A percentile compares a stretch with the other conserved stretches of the same genome.
phyloP scores from a whole-genome alignment of 1,140 invertebrate species.

The Olivierus martensii region DNA sequence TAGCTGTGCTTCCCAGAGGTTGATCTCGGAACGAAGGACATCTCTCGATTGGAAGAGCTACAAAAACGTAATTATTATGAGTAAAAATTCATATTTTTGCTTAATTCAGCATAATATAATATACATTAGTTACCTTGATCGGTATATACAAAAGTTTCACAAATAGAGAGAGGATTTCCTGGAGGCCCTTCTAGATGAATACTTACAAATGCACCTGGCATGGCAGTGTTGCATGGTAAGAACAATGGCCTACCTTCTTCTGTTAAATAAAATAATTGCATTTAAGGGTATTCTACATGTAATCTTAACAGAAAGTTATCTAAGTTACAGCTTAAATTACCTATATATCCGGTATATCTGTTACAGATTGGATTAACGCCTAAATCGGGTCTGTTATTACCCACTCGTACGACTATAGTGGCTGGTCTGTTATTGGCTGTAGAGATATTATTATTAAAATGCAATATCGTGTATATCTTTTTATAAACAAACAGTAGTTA shows the following conservation, averaged over 20 bases:
- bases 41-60: constrained; percentile 76
- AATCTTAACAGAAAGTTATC: background rate
- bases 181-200: constrained; percentile 66
- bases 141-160: constrained; percentile 88
- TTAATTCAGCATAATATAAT: background rate
- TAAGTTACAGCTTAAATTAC: constrained; percentile 12
- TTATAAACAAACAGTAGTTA: background rate
- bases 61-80: background rate
- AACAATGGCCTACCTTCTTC: constrained; percentile 85
- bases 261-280: constrained; percentile 24
- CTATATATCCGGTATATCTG: constrained; percentile 42
- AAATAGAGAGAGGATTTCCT: constrained; percentile 66
- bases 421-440: constrained; percentile 43
- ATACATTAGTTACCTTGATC: constrained; percentile 48
- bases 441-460: constrained; percentile 5
- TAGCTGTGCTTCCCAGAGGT: constrained; percentile 76
- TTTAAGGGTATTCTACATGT: background rate
- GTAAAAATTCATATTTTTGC: background rate
- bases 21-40: constrained; percentile 86
- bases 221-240: constrained; percentile 82
- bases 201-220: constrained; percentile 87
- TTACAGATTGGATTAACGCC: constrained; percentile 88
- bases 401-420: constrained; percentile 76
- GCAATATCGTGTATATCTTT: background rate
- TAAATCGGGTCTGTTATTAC: constrained; percentile 85